phyloP scores from a whole-genome alignment of 2,797 vertebrate genomes.

The Darevskia mixta region DNA sequence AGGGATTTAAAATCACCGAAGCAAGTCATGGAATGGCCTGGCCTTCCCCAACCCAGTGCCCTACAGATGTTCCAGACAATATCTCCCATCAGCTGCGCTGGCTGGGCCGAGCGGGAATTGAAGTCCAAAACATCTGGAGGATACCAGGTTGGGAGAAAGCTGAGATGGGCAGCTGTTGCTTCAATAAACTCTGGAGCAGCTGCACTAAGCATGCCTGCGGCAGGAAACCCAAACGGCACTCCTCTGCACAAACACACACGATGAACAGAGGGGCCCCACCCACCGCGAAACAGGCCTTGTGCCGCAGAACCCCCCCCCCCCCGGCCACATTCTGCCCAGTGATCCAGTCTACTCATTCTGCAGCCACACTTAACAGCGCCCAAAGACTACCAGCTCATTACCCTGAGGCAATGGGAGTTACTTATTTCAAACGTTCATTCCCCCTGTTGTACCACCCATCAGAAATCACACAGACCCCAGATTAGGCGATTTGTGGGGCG shows the following conservation, averaged over 20 bases:
- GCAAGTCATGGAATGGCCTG: too few species aligned
- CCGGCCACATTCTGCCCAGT: not conserved
- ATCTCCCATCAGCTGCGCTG: too few species aligned
- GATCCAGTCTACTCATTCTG: not conserved
- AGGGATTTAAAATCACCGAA: not conserved
- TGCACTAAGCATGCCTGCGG: too few species aligned
- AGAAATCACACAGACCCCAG: not conserved
- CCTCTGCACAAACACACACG: not conserved
- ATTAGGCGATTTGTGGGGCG: too few species aligned
- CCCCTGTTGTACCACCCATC: not conserved
- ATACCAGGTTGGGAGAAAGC: too few species aligned
- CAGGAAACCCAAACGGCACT: not conserved
- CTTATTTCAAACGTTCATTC: not conserved
- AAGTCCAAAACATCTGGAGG: too few species aligned
- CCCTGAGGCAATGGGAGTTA: not conserved
- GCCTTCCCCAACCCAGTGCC: not conserved
- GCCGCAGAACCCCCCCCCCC: not conserved
- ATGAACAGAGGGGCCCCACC: not conserved
- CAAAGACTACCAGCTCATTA: not conserved
- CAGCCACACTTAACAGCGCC: not conserved
- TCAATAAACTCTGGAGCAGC: not conserved
- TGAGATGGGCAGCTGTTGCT: not conserved
- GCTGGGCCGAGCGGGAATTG: too few species aligned
- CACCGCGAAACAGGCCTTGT: not conserved
- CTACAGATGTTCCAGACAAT: too few species aligned